phyloP scores from a whole-genome alignment of 2,888 invertebrate genomes.

The Scaptomyza polygonia region DNA sequence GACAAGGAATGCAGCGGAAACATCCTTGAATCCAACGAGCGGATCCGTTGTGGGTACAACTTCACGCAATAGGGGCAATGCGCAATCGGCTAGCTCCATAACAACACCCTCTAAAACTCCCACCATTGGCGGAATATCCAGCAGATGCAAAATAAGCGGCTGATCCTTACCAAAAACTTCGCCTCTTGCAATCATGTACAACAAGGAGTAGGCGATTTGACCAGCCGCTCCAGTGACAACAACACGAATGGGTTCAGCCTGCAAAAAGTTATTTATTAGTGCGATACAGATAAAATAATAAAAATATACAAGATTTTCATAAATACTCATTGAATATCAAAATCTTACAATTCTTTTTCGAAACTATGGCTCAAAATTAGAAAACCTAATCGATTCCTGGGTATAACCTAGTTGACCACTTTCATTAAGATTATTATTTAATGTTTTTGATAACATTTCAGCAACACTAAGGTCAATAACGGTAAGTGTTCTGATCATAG shows the following conservation, averaged over 20 bases:
- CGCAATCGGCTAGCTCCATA: constrained; percentile 98
- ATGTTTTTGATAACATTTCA: neutral
- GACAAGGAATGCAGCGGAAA: constrained; percentile 97
- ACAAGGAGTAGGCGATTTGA: constrained; percentile 98
- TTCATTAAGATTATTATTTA: neutral
- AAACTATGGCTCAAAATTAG: neutral
- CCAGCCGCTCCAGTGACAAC: constrained; percentile 99
- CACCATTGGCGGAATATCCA: constrained; percentile 98
- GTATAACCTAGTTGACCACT: neutral
- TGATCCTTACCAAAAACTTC: constrained; percentile 96
- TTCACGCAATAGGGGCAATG: constrained; percentile 93
- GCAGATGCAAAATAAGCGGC: constrained; percentile 93
- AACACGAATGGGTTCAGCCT: constrained; percentile 94
- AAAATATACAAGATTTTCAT: neutral
- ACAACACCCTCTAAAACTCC: constrained; percentile 98
- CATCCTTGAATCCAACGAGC: constrained; percentile 96
- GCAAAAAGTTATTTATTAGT: constrained; percentile 75
- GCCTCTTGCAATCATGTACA: constrained; percentile 97
- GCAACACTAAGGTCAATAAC: neutral
- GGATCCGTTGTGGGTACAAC: constrained; percentile 95
- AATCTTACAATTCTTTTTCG: too few relatives aligned
- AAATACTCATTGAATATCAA: too few relatives aligned
- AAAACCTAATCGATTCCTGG: neutral
- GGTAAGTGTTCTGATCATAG: constrained; percentile 5
- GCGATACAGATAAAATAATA: neutral